Base-by-base conservation (phyloP, 1,140 invertebrate genomes). In the Reticulitermes speratus region DNA sequence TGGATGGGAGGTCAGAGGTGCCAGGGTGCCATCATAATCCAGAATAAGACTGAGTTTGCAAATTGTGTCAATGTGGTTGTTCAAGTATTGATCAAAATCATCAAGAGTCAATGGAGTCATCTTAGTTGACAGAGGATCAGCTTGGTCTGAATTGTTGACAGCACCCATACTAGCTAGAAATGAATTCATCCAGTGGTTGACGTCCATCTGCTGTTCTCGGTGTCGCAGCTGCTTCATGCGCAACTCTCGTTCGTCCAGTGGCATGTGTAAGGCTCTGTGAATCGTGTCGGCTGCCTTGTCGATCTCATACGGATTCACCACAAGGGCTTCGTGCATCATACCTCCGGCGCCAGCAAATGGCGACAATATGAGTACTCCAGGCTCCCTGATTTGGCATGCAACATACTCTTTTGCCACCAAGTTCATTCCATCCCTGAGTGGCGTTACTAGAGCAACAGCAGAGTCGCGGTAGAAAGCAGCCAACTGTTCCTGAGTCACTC, bases 381-480 rank as follows among this genome's bases (percentile, higher is more conserved):
- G 90, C 44, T 91, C 88, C 44, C 90, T 88, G 48, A 89, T 90
- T 87, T 91, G 91, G 87, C 91, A 91, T 11, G 91, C 91, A 19
- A 92, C 91, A 86, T 90, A 92, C 86, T 92, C 91, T 87, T 92
- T 92, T 23, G 91, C 91, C 9, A 92, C 91, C n/a, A 92, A 87
- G 87, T 92, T 92, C 91, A 92, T 92, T 16, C 91, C 91, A 88
- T 92, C 91, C 45, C 91, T 87, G 21, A 92, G 88, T n/a, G 91
- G 91, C 5, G 91, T 91, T 0, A 92, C 90, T 45, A 92, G 87
- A 14, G 89, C 90, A 38, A 92, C 91, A 38, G 90, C 89, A 3
- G 91, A 89, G 85, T 91, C 91, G 44, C 91, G 87, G 85, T 92
- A 92, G 86, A 91, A 91, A 11, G 90, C 91, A 45, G 91, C 89